Conservation (phyloP, 1,140 invertebrate species). For the Formica selysi region DNA sequence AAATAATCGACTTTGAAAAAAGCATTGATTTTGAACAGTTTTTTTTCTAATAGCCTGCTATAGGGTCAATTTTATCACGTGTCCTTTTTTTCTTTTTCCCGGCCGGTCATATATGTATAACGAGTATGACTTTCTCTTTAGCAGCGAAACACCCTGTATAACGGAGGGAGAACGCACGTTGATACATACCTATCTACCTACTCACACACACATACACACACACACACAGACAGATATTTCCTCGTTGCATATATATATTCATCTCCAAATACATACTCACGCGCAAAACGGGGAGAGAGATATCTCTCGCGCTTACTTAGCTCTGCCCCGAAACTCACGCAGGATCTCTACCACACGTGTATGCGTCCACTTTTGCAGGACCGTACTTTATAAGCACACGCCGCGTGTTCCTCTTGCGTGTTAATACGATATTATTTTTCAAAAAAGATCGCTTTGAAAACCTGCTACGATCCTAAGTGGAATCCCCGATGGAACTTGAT, state of each 20-base stretch:
- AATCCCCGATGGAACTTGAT: background rate
- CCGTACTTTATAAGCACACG: conserved; percentile 19
- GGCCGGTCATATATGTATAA: background rate
- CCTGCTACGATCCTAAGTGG: background rate
- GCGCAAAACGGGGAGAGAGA: conserved; percentile 38
- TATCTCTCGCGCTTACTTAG: conserved; percentile 67
- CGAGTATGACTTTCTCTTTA: background rate
- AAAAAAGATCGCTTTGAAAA: too few relatives aligned
- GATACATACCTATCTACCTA: conserved; percentile 50
- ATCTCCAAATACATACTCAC: conserved; percentile 8
- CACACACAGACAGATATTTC: background rate
- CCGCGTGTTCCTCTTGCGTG: background rate
- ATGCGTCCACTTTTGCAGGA: conserved; percentile 59
- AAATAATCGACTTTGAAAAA: background rate
- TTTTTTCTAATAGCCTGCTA: too few relatives aligned
- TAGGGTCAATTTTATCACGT: background rate
- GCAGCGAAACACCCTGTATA: conserved; percentile 68
- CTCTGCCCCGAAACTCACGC: conserved; percentile 61
- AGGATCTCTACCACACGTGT: conserved; percentile 42
- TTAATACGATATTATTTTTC: background rate
- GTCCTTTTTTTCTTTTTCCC: background rate
- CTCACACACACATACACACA: background rate
- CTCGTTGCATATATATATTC: conserved; percentile 16
- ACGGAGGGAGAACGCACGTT: conserved; percentile 47
- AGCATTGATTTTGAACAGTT: too few relatives aligned